Evolutionary conservation across 2,888 invertebrate genomes (phyloP).

Genomic region (Eupithecia exiguata): DNA sequence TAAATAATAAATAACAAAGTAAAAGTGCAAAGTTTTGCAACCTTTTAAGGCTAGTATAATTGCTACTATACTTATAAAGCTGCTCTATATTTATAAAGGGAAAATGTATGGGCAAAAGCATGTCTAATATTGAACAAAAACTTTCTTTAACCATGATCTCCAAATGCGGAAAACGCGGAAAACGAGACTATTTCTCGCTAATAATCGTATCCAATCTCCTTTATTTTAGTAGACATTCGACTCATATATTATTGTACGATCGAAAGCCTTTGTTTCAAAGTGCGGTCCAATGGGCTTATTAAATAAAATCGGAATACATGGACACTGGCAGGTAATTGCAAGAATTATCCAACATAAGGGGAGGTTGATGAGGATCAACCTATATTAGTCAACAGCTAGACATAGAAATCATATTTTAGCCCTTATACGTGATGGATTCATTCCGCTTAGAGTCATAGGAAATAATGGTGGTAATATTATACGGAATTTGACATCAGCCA

Average conservation of each 20-base stretch:
- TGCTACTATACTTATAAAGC: background rate
- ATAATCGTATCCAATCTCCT: background rate
- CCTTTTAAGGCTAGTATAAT: too few relatives aligned
- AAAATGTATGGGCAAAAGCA: background rate
- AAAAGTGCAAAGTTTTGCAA: too few relatives aligned
- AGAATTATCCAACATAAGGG: background rate
- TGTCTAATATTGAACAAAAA: background rate
- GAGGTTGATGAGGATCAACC: too few relatives aligned
- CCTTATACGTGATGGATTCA: background rate
- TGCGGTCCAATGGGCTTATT: background rate
- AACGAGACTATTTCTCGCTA: background rate
- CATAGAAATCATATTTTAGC: background rate
- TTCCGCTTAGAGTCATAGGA: background rate
- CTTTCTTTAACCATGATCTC: background rate
- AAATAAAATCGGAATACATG: background rate
- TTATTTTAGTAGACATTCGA: background rate
- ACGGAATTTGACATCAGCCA: background rate
- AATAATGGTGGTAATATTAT: background rate
- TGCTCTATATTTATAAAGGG: background rate
- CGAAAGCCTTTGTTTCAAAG: background rate
- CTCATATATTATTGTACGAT: background rate
- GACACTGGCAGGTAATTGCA: background rate
- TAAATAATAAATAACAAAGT: too few relatives aligned
- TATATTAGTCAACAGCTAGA: too few relatives aligned
- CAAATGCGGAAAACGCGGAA: background rate